Base-by-base conservation (phyloP, 2,888 invertebrate genomes). In the Malthinus seriepunctatus region DNA sequence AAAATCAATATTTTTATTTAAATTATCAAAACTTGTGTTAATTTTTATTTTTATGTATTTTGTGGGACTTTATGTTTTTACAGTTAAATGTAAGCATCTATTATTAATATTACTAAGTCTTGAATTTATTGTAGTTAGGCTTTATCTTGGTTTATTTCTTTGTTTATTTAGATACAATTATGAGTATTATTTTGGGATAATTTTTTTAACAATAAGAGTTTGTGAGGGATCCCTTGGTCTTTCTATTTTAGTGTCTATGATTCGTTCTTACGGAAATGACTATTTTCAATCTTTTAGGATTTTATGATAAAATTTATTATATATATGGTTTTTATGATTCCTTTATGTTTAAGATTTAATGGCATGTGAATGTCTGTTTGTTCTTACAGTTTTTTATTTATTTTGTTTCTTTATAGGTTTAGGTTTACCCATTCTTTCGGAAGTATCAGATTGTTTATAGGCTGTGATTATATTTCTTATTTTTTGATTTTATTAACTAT, bases 1-100 rank as follows among this genome's bases (percentile, higher is more conserved):
- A 86, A 86, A 82, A 86, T 82, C 84, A 84, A 82, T 82, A 79
- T 86, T 86, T 85, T 85, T 3, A 68, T 68, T 82, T 85, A 84
- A 85, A 86, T 81, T 86, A 85, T 84, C 83, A 84, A 84, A 83
- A 81, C 81, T 78, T 81, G 82, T 84, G 80, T 67, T 79, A 74
- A 78, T 79, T 68, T 76, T 72, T 65, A 79, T 77, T 78, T 66
- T 81, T 76, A 80, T 83, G 72, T 80, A 78, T 81, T 70, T 83
- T 73, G 60, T 80, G 56, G 82, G 83, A 0, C 75, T 81, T 75
- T 73, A 82, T 69, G 78, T 79, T 76, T 84, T 83, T 83, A 74
- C 80, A 72, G 80, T 80, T 67, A 82, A 82, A 70, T 79, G 82
- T 73, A 84, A 84, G 56, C 83, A 85, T 82, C 81, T 85, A 76